Conservation (phyloP, 2,797 vertebrate genomes). For the Microctenopoma stevenorrisi region DNA sequence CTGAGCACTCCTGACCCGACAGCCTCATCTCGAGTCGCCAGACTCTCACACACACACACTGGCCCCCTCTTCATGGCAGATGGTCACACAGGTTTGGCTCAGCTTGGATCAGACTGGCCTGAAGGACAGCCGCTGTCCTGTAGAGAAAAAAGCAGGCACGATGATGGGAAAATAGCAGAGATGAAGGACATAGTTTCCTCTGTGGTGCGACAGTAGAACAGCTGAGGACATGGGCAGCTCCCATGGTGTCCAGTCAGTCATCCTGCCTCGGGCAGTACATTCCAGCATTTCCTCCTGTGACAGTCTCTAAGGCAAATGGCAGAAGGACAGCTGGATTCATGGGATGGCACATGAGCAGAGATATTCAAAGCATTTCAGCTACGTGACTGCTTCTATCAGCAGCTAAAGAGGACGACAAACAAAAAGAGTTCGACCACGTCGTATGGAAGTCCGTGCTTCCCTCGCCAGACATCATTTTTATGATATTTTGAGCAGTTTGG, state of each 20-base stretch:
- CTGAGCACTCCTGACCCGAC: slow-evolving; percentile 56
- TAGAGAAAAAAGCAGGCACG: neutral
- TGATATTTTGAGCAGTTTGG: slow-evolving; percentile 47
- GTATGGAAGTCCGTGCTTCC: slow-evolving; percentile 38
- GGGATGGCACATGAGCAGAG: slow-evolving; percentile 33
- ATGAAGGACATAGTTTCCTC: slow-evolving; percentile 5
- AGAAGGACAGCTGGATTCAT: slow-evolving; percentile 54
- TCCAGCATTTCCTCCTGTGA: slow-evolving; percentile 42
- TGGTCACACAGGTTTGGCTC: no score
- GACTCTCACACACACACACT: slow-evolving; percentile 19
- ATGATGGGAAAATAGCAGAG: neutral
- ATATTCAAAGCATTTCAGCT: slow-evolving; percentile 54
- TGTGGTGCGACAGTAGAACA: slow-evolving; percentile 1
- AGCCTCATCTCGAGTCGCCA: slow-evolving; percentile 47
- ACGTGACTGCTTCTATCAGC: slow-evolving; percentile 48
- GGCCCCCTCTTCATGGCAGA: neutral
- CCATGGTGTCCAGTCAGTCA: slow-evolving; percentile 17
- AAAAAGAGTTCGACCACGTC: neutral
- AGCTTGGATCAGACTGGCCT: neutral
- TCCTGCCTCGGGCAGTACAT: neutral
- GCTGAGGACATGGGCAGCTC: slow-evolving; percentile 19
- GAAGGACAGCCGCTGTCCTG: neutral
- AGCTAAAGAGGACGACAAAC: slow-evolving; percentile 8
- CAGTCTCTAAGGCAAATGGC: slow-evolving; percentile 31
- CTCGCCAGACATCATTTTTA: slow-evolving; percentile 26